A percentile compares a stretch with the other conserved stretches of the same genome.
Evolutionary conservation across 2,888 invertebrate genomes (phyloP).

Genomic region (Chloroclystis v-ata): DNA sequence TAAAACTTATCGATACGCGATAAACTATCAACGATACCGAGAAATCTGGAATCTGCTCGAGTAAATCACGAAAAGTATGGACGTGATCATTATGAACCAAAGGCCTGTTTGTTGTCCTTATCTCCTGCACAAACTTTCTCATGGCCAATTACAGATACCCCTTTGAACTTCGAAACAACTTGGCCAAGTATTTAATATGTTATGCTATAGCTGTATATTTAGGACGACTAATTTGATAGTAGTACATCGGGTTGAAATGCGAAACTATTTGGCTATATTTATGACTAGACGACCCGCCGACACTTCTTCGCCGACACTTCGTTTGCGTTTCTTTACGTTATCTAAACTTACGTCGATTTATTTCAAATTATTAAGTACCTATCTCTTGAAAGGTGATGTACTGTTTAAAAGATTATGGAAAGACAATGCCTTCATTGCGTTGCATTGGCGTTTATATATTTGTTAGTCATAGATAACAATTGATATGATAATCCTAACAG

Average conservation of each 20-base stretch:
- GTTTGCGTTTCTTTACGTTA: no score
- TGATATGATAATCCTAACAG: background rate
- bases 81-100: constrained; percentile 28
- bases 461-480: background rate
- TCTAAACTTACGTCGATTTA: no score
- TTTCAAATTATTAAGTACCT: no score
- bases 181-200: constrained; percentile 3
- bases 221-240: no score
- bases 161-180: constrained; percentile 35
- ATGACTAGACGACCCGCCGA: no score
- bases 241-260: no score
- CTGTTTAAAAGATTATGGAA: no score
- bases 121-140: constrained; percentile 45
- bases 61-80: constrained; percentile 32
- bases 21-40: constrained; percentile 27
- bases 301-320: no score
- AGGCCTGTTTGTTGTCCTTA: constrained; percentile 33
- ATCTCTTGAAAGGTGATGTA: no score
- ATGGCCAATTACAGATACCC: constrained; percentile 40
- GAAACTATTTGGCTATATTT: no score
- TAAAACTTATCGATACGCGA: constrained; percentile 26
- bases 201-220: background rate
- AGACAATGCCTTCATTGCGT: no score
- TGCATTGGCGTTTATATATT: background rate
- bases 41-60: constrained; percentile 27